These are phyloP conservation scores for Microctonus hyperodae DNA, from an alignment of 2,888 invertebrate genomes.

Conservation along the genomic window DNA sequence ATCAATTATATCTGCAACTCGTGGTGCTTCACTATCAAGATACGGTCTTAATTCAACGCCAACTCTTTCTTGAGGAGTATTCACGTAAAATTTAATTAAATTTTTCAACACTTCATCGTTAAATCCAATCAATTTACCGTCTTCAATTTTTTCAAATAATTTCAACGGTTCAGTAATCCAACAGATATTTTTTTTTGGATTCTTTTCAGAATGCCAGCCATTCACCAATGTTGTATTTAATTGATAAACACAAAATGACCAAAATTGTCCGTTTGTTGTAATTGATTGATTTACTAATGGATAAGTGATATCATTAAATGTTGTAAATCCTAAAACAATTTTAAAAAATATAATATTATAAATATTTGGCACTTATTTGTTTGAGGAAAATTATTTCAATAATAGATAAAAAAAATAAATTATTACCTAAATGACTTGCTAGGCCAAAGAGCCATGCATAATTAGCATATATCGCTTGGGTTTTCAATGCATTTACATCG, in stretches of 20 bases:
- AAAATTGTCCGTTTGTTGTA: conserved; percentile 85
- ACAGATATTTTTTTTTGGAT: conserved; percentile 79
- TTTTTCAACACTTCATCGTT: conserved; percentile 80
- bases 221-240: conserved; percentile 83
- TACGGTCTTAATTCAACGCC: conserved; percentile 77
- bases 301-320: conserved; percentile 88
- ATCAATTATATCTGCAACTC: conserved; percentile 74
- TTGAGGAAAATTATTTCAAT: too few species aligned
- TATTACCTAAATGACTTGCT: conserved; percentile 76
- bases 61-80: conserved; percentile 70
- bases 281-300: conserved; percentile 89
- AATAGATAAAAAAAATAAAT: background rate
- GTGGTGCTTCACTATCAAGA: conserved; percentile 68
- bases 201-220: conserved; percentile 69
- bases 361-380: too few species aligned
- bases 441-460: conserved; percentile 83
- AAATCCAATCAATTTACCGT: conserved; percentile 75
- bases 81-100: conserved; percentile 78
- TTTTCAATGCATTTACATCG: conserved; percentile 73
- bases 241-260: conserved; percentile 91
- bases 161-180: conserved; percentile 77
- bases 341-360: too few species aligned
- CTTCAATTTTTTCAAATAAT: conserved; percentile 77
- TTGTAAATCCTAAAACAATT: conserved; percentile 74
- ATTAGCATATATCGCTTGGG: conserved; percentile 79